A percentile compares a stretch with the other conserved stretches of the same genome.
These are phyloP conservation scores for Schizotus pectinicornis DNA, from an alignment of 2,888 invertebrate species.

Conservation along the genomic window DNA sequence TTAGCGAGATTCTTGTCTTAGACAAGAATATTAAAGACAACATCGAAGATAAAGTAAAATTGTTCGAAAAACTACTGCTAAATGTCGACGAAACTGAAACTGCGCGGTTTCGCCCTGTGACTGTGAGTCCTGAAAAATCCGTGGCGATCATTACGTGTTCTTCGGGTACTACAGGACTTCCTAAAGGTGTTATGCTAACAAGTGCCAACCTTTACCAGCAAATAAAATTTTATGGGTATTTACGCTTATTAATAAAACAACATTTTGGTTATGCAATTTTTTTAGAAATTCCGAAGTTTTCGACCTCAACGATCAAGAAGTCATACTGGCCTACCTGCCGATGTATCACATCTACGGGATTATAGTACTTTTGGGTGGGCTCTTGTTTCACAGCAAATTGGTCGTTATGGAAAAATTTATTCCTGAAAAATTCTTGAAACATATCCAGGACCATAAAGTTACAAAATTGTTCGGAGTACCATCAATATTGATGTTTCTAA, in stretches of 20 bases:
- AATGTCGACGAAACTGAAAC: too few species aligned
- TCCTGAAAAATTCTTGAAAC: constrained; percentile 3
- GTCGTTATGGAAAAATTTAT: too few species aligned
- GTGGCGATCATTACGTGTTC: background rate
- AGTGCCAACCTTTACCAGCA: too few species aligned
- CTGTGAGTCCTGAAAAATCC: background rate
- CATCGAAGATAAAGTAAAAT: background rate
- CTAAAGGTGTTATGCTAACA: constrained; percentile 3
- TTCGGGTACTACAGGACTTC: constrained; percentile 7
- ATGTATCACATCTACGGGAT: constrained; percentile 2
- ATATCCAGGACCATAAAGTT: background rate
- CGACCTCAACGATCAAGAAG: too few species aligned
- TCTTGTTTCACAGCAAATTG: too few species aligned
- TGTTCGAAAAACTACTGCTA: constrained; percentile 3
- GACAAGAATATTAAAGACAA: background rate
- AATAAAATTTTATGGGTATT: too few species aligned
- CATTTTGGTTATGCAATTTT: too few species aligned
- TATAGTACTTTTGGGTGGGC: background rate
- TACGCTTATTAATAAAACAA: too few species aligned
- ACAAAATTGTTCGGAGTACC: constrained; percentile 1
- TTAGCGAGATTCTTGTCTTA: background rate
- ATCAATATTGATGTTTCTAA: constrained; percentile 1
- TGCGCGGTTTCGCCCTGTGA: too few species aligned
- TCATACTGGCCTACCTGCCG: background rate
- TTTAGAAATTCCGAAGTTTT: too few species aligned